Percentiles rank a stretch among this genome's conserved stretches.
phyloP scores from a whole-genome alignment of 2,797 vertebrate genomes.

The Momotus momota region DNA sequence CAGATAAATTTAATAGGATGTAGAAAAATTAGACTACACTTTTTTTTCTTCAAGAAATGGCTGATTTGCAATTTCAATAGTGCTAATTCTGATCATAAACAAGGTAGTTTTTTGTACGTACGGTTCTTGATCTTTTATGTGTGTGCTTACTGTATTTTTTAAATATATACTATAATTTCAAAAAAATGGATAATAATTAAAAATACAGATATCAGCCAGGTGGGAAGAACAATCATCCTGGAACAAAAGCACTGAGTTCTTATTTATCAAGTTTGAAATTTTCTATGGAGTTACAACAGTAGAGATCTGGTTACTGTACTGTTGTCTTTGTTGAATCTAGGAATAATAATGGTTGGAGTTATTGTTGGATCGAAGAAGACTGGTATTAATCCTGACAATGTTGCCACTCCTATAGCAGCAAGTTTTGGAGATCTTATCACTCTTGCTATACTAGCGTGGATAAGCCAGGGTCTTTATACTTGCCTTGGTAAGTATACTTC shows the following conservation, averaged over 20 bases:
- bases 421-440: conserved; percentile 96
- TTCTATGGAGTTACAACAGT: background rate
- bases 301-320: background rate
- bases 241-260: background rate
- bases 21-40: background rate
- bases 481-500: conserved; percentile 85
- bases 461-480: conserved; percentile 89
- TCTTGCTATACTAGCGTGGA: conserved; percentile 89
- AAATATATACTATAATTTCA: too few species aligned
- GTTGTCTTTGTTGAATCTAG: conserved; percentile 72
- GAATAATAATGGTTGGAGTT: conserved; percentile 93
- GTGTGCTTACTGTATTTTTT: background rate
- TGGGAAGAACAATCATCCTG: background rate
- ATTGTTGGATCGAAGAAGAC: conserved; percentile 92
- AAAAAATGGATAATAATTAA: background rate
- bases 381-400: conserved; percentile 94
- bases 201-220: background rate
- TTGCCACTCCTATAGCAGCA: conserved; percentile 94
- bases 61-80: background rate
- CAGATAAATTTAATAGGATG: background rate
- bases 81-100: background rate
- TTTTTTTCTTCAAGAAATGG: background rate
- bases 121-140: background rate
- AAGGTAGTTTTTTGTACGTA: background rate
- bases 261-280: background rate